These are phyloP conservation scores for Holothuria scabra DNA, from an alignment of 53 echinoderm and acorn worm species.

Conservation along the genomic window DNA sequence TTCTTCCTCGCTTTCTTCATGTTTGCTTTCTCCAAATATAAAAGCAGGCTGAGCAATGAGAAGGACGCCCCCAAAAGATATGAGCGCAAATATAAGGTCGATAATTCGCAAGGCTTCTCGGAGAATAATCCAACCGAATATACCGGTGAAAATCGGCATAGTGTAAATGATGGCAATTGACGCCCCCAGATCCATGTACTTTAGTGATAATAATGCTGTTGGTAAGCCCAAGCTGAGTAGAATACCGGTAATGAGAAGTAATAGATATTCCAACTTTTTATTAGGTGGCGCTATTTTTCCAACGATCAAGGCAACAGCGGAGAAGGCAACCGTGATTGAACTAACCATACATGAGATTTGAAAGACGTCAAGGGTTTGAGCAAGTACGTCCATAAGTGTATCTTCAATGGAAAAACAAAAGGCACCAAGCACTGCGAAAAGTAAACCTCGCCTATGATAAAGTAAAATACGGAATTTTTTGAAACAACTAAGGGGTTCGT, in stretches of 20 bases:
- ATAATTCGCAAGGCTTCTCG: conserved; percentile 32
- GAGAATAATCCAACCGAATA: conserved; percentile 37
- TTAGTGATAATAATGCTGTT: conserved; percentile 13
- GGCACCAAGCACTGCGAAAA: conserved; percentile 11
- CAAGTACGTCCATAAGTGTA: conserved; percentile 23
- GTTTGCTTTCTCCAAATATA: conserved; percentile 8
- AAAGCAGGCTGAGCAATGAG: conserved; percentile 37
- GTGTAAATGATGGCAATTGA: conserved; percentile 38
- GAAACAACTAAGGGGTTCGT: background rate
- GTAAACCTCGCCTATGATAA: conserved; percentile 2
- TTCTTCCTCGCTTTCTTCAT: conserved; percentile 1
- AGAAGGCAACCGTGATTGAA: background rate
- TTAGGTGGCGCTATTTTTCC: background rate
- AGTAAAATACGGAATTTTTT: background rate
- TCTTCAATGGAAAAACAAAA: conserved; percentile 33
- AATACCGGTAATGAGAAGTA: background rate
- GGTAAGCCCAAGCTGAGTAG: background rate
- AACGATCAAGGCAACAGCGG: background rate
- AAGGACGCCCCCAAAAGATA: conserved; percentile 26
- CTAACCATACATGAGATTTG: conserved; percentile 16
- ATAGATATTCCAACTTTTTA: background rate
- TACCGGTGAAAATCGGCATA: conserved; percentile 45
- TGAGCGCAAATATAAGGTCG: background rate
- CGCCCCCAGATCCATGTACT: conserved; percentile 12
- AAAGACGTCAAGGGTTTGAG: conserved; percentile 3